Evolutionary conservation across 2,888 invertebrate species (phyloP), one percentile per base, ranked within the genome.

Genomic region (Corbicula japonica): DNA sequence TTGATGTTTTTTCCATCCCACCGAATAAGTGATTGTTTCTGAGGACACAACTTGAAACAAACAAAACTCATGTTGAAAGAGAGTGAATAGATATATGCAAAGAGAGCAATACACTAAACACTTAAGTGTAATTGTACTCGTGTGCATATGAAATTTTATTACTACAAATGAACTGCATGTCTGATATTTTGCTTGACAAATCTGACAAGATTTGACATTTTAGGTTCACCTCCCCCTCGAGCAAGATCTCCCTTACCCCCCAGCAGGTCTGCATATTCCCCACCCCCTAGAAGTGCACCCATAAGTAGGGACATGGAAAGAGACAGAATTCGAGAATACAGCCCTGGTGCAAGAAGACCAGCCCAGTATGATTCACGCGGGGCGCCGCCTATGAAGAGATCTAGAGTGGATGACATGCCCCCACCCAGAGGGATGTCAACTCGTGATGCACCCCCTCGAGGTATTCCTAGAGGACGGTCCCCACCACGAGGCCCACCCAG

Each of bases 301-400:
- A 44, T 61, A 46, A 44, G 72, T n/a, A 69, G 86, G 6, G 82
- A 82, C 52, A 48, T 78, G 52, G 82, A 82, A 48, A 74, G 78
- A 32, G 88, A 87, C 41, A 68, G 88, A 21, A 74, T 74, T 35
- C 69, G 84, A 30, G 82, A 83, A 26, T 81, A 86, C 72, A 76
- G 86, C 32, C 77, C 83, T 15, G 82, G 81, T 8, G 60, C 84
- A 10, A 69, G 89, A 54, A 78, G 88, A 52, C 84, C 88, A 23
- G 84, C 87, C 10, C 81, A 87, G 2, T 85, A 86, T 58, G 86
- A 87, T 52, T 72, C 85, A 2, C 70, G 88, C 35, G 85, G 84
- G 63, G 85, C 86, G 18, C 88, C 89, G 6, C 88, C 88, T 30
- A 65, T 79, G 6, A 89, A 89, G 76, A 76, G 89, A 30, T 80